Percentiles rank a stretch among this genome's conserved stretches.
Evolutionary conservation across 2,113 vertebrate species (phyloP).

Genomic region (Willisornis vidua): DNA sequence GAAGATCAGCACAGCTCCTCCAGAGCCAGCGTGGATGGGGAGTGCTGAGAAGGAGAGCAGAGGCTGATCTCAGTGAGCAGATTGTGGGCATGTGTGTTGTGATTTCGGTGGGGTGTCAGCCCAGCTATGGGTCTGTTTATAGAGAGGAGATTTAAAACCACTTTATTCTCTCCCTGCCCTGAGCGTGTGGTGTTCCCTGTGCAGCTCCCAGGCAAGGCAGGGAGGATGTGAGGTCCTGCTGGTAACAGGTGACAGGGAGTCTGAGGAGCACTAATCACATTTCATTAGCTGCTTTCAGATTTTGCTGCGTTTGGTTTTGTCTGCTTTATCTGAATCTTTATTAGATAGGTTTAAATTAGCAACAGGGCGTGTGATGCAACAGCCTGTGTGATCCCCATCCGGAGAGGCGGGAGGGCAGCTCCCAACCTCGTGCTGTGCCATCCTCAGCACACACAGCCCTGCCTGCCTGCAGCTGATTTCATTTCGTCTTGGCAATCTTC

Average conservation of each 20-base stretch:
- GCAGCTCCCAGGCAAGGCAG: background rate
- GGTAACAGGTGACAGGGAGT: conserved; percentile 40
- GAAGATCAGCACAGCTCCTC: accelerated
- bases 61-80: background rate
- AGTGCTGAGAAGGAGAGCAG: accelerated
- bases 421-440: background rate
- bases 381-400: background rate
- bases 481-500: conserved; percentile 69
- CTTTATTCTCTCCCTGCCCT: background rate
- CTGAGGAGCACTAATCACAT: conserved; percentile 49
- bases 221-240: background rate
- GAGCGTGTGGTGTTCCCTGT: background rate
- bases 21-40: accelerated
- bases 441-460: background rate
- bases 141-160: background rate
- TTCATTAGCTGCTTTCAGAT: conserved; percentile 67
- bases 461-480: conserved; percentile 51
- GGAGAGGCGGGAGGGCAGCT: background rate
- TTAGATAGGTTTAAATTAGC: conserved; percentile 56
- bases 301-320: conserved; percentile 54
- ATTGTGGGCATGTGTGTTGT: accelerated
- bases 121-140: accelerated
- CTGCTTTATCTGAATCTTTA: conserved; percentile 59
- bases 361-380: background rate
- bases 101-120: background rate